These are phyloP conservation scores for Camelus bactrianus DNA, from an alignment of 2,113 vertebrate genomes.

Conservation along the genomic window DNA sequence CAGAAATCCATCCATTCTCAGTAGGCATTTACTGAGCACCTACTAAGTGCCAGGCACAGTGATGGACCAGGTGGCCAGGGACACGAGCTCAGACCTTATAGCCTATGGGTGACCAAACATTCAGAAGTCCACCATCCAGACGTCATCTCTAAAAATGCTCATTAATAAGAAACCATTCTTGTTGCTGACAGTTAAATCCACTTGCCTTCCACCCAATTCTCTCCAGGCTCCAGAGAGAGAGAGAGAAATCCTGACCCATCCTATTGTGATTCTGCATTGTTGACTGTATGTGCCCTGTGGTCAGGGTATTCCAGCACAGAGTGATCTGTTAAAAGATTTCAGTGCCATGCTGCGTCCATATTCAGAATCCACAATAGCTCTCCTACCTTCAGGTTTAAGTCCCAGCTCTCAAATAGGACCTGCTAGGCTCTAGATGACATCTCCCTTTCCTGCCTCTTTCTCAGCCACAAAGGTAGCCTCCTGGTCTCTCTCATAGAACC, in stretches of 20 bases:
- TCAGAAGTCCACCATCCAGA: neutral
- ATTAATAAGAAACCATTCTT: slow-evolving; percentile 24
- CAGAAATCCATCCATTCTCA: neutral
- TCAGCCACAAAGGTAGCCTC: neutral
- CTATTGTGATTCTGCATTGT: neutral
- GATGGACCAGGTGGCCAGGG: neutral
- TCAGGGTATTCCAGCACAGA: neutral
- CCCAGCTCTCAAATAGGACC: neutral
- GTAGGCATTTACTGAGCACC: neutral
- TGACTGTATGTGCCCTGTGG: neutral
- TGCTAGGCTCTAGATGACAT: too few relatives aligned
- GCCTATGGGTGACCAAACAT: neutral
- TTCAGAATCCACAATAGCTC: neutral
- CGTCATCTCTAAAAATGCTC: neutral
- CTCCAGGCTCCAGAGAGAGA: neutral
- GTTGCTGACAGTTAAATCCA: neutral
- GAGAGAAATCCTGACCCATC: neutral
- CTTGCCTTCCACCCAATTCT: neutral
- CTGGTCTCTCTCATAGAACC: neutral
- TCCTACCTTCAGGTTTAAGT: neutral
- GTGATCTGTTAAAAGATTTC: neutral
- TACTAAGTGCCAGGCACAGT: neutral
- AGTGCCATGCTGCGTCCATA: accelerated
- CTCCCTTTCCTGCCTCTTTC: neutral
- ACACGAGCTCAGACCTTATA: neutral